Evolutionary conservation across 2,888 invertebrate species (phyloP), one percentile per base, ranked within the genome.

Genomic region (Leptothorax acervorum): DNA sequence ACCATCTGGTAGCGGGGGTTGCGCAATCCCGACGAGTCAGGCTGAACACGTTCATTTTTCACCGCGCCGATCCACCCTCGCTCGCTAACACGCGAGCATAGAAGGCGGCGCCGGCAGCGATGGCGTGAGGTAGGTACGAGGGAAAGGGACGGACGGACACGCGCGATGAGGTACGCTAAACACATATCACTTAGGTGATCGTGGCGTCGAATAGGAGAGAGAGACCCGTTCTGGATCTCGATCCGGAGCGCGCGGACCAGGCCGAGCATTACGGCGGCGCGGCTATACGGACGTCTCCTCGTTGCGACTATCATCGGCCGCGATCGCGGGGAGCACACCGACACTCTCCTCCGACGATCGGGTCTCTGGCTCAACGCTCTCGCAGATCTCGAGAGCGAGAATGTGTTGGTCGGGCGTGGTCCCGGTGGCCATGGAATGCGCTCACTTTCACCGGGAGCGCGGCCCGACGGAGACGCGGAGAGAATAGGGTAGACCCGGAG

Each of bases 391-490:
- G 76, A 48, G 15, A 74, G 88, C 85, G 90, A 86, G 89, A 89
- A 91, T 93, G 93, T 93, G 92, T 93, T 92, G 92, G 92, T 94
- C 94, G 94, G 94, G 94, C 94, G 94, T 94, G 94, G 94, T 94
- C 94, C 93, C 93, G 92, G 93, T 94, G 94, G 94, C 94, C 94
- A 94, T 94, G 94, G 94, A 94, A 94, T 94, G 94, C 94, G 94
- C 94, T 94, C 94, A 94, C 94, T 94, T 94, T 94, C 94, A 94
- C 94, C 94, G 92, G 90, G 92, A 91, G 91, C 92, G 90, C 90
- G 88, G 89, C 87, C 85, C 88, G 92, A 89, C 89, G 87, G 89
- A 86, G 87, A 86, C 66, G 84, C 83, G 82, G 86, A 70, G 90
- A 85, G 86, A 62, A 62, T 71, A 76, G 60, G 71, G 62, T 84